A percentile compares a stretch with the other conserved stretches of the same genome.
phyloP scores from a whole-genome alignment of 2,113 vertebrate genomes.

The Rhinolophus ferrumequinum region DNA sequence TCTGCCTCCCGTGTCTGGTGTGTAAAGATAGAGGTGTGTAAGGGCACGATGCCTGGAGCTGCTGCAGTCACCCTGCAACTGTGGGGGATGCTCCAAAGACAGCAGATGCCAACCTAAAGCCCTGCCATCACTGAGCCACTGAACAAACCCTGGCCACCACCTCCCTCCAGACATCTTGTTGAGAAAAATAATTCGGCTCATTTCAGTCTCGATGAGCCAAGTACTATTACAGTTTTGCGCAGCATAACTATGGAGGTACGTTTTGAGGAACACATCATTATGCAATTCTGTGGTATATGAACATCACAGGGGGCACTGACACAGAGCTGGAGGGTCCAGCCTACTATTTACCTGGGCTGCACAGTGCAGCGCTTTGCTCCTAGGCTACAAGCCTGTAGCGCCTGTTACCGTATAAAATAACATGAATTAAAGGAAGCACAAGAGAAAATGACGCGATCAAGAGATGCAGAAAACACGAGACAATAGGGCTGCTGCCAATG shows the following conservation, averaged over 20 bases:
- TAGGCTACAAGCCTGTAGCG: not conserved
- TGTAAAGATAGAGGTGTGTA: not conserved
- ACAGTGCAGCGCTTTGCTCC: not conserved
- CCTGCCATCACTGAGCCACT: not conserved
- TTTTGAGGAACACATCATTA: not conserved
- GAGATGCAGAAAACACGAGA: not conserved
- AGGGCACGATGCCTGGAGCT: accelerated
- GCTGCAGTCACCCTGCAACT: not conserved
- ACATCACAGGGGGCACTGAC: not conserved
- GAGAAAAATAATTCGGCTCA: not conserved
- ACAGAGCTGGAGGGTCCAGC: not conserved
- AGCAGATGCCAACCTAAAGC: not conserved
- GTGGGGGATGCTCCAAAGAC: not conserved
- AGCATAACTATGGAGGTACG: not conserved
- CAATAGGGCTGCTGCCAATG: not conserved
- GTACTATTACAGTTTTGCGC: not conserved
- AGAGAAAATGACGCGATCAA: too few relatives aligned
- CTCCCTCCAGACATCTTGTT: not conserved
- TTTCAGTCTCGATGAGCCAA: not conserved
- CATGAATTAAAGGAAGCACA: too few relatives aligned
- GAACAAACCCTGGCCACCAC: not conserved
- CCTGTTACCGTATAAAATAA: not conserved
- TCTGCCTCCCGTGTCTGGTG: not conserved
- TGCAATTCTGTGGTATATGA: too few relatives aligned
- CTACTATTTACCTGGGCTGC: not conserved